Percentiles rank a stretch among this genome's conserved stretches.
These are phyloP conservation scores for Ondatra zibethicus DNA, from an alignment of 2,113 vertebrate species.

Conservation along the genomic window DNA sequence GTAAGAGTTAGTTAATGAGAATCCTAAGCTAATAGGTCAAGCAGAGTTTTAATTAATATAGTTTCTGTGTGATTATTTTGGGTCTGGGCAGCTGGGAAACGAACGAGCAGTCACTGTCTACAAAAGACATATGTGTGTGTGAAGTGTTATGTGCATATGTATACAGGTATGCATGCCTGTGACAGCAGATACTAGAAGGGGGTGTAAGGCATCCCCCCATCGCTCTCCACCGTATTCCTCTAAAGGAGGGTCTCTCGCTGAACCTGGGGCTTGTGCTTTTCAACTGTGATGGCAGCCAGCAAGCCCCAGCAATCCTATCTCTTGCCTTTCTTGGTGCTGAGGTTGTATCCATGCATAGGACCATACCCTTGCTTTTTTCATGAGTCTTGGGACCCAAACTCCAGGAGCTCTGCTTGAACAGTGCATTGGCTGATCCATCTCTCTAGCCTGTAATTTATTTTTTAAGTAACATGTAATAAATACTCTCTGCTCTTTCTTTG, in stretches of 20 bases:
- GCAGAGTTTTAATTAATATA: no score
- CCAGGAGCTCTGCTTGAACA: no score
- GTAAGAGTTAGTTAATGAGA: no score
- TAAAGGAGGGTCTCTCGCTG: background rate
- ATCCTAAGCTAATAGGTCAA: no score
- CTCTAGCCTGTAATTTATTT: background rate
- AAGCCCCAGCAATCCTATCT: background rate
- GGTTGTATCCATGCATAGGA: no score
- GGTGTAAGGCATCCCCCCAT: background rate
- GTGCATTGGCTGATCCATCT: background rate
- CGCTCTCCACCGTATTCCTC: background rate
- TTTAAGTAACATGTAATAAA: background rate
- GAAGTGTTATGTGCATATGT: background rate
- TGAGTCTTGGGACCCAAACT: background rate
- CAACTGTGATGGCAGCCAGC: background rate
- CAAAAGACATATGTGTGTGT: background rate
- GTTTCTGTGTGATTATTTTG: no score
- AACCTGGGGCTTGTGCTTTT: background rate
- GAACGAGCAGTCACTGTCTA: no score
- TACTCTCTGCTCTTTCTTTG: background rate
- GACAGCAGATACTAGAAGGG: no score
- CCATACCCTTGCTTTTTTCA: background rate
- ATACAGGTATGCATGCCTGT: background rate
- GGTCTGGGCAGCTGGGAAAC: no score
- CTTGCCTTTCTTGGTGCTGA: background rate